Evolutionary conservation across 2,113 vertebrate species (phyloP).

Genomic region (Daphoenositta chrysoptera): DNA sequence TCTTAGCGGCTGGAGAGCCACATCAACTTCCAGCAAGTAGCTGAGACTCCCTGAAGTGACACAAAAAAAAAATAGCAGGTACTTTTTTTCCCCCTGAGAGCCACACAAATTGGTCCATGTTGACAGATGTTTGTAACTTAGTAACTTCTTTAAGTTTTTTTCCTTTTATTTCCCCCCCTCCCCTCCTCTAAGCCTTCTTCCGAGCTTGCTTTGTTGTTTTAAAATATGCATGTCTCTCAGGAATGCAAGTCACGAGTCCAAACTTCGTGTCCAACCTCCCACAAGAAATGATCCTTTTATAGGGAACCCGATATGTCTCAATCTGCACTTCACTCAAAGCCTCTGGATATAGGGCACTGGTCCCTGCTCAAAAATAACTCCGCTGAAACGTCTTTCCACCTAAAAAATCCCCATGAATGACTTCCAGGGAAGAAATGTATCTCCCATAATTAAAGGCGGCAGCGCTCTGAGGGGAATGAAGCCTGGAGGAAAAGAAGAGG

Average conservation of each 20-base stretch:
- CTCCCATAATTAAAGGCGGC: slow-evolving; percentile 76
- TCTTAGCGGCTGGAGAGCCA: neutral
- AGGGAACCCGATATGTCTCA: slow-evolving; percentile 99
- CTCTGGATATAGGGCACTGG: slow-evolving; percentile 80
- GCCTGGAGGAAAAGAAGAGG: slow-evolving; percentile 10
- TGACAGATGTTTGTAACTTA: slow-evolving; percentile 97
- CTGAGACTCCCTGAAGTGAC: slow-evolving; percentile 28
- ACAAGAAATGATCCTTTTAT: slow-evolving; percentile 99
- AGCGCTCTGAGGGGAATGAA: slow-evolving; percentile 74
- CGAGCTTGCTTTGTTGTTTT: slow-evolving; percentile 97
- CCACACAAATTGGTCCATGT: slow-evolving; percentile 76
- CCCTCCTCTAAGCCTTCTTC: slow-evolving; percentile 79
- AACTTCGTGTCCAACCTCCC: slow-evolving; percentile 99
- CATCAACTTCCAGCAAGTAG: neutral
- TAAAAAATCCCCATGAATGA: slow-evolving; percentile 65
- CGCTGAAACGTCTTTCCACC: slow-evolving; percentile 62
- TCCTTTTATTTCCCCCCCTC: neutral
- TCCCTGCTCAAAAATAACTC: slow-evolving; percentile 73
- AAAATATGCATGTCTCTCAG: slow-evolving; percentile 99
- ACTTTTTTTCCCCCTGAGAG: neutral
- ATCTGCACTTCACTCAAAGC: slow-evolving; percentile 94
- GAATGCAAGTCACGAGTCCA: slow-evolving; percentile 99
- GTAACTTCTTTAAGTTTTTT: slow-evolving; percentile 88
- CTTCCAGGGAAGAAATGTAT: slow-evolving; percentile 74
- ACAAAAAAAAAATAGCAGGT: slow-evolving; percentile 35